These are phyloP conservation scores for Cavia aperea DNA, from an alignment of 2,113 vertebrate species.

Conservation along the genomic window DNA sequence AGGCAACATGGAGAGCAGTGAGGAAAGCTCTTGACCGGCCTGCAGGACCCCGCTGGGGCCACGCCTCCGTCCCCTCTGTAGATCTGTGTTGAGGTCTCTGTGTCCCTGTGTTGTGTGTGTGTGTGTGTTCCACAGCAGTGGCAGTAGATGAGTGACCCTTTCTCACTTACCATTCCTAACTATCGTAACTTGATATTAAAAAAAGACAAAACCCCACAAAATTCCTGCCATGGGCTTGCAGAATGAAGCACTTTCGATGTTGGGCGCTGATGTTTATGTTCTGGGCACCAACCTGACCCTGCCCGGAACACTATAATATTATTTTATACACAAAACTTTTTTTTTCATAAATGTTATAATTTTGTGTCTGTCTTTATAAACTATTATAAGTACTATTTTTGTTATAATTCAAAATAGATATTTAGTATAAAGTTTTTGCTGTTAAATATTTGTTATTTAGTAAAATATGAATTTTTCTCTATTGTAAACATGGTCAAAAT, in stretches of 20 bases:
- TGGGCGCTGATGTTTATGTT: constrained; percentile 65
- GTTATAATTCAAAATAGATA: constrained; percentile 99
- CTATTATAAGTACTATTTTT: constrained; percentile 99
- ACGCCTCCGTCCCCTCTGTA: background rate
- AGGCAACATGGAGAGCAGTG: constrained; percentile 1
- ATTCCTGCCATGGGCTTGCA: constrained; percentile 79
- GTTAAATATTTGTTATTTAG: constrained; percentile 99
- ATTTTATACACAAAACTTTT: constrained; percentile 79
- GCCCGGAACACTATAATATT: constrained; percentile 75
- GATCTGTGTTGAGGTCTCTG: background rate
- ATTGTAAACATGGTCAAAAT: constrained; percentile 93
- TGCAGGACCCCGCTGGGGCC: background rate
- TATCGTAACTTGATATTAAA: constrained; percentile 76
- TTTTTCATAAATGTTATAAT: constrained; percentile 72
- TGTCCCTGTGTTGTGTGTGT: constrained; percentile 43
- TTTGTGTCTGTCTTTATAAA: constrained; percentile 83
- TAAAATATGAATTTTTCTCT: constrained; percentile 89
- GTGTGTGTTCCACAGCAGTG: constrained; percentile 60
- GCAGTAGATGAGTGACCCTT: constrained; percentile 63
- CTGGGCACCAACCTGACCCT: constrained; percentile 67
- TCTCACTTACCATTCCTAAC: constrained; percentile 73
- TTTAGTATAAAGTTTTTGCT: constrained; percentile 93
- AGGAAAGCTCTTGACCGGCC: constrained; percentile 42
- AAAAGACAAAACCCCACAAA: constrained; percentile 56
- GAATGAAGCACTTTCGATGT: constrained; percentile 84